Percentiles rank a stretch among this genome's conserved stretches.
Evolutionary conservation across 2,797 vertebrate genomes (phyloP).

Genomic region (Cheirogaleus major): DNA sequence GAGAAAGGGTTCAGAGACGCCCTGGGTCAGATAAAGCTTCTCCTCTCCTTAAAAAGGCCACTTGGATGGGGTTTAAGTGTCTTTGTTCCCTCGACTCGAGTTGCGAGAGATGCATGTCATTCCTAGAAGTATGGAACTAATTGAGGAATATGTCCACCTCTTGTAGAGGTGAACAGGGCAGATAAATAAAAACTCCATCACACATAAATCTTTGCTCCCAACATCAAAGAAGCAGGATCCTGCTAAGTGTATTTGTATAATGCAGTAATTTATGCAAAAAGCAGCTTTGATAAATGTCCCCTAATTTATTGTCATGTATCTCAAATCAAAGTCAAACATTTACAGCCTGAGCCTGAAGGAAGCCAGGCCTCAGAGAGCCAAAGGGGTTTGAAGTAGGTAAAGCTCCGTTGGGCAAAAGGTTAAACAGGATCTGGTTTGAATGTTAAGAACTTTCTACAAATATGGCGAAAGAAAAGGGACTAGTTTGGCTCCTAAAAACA

Average conservation of each 20-base stretch:
- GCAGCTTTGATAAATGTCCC: constrained; percentile 94
- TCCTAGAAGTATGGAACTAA: constrained; percentile 89
- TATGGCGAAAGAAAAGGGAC: constrained; percentile 65
- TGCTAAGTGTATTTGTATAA: constrained; percentile 92
- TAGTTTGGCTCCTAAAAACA: constrained; percentile 16
- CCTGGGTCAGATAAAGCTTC: constrained; percentile 58
- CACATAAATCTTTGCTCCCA: constrained; percentile 91
- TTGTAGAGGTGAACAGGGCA: constrained; percentile 89
- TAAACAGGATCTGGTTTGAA: constrained; percentile 91
- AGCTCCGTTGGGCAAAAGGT: constrained; percentile 93
- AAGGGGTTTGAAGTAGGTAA: constrained; percentile 83
- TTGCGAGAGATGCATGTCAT: constrained; percentile 87
- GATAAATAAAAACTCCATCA: constrained; percentile 90
- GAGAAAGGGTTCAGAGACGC: constrained; percentile 77
- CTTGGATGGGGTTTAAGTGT: constrained; percentile 79
- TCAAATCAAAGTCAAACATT: constrained; percentile 97
- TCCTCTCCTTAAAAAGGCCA: constrained; percentile 72
- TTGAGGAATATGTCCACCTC: constrained; percentile 88
- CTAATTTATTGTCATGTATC: constrained; percentile 98
- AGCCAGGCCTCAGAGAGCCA: constrained; percentile 89
- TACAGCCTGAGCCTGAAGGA: constrained; percentile 94
- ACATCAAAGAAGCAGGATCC: constrained; percentile 91
- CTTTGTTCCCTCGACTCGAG: constrained; percentile 81
- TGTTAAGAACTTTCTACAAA: constrained; percentile 90
- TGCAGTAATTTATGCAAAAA: constrained; percentile 95